These are phyloP conservation scores for Lithophane socia DNA, from an alignment of 2,888 invertebrate genomes.

Conservation along the genomic window DNA sequence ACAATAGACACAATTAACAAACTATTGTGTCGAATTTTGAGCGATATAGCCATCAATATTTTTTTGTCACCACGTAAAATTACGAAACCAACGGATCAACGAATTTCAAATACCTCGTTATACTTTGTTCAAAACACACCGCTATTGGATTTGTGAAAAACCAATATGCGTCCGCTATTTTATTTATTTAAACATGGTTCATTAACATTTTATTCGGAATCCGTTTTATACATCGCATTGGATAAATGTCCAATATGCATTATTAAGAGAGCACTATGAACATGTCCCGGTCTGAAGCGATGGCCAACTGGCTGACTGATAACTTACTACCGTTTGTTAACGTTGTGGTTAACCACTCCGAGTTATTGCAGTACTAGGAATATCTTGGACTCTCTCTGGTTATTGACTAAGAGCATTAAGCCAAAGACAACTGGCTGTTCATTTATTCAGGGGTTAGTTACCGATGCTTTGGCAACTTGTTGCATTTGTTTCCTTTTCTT, in stretches of 20 bases:
- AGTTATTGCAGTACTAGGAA: constrained; percentile 22
- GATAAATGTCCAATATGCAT: constrained; percentile 33
- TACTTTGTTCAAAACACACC: constrained; percentile 22
- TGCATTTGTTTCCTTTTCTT: neutral
- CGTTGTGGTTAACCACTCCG: constrained; percentile 28
- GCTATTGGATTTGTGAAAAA: constrained; percentile 37
- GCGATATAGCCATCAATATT: neutral
- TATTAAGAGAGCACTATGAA: constrained; percentile 28
- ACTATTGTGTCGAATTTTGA: neutral
- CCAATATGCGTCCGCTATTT: constrained; percentile 34
- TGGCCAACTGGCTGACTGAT: constrained; percentile 17
- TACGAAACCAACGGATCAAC: neutral
- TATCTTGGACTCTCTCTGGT: constrained; percentile 10
- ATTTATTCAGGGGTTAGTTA: constrained; percentile 21
- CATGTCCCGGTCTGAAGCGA: constrained; percentile 4
- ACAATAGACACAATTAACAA: neutral
- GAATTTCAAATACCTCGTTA: constrained; percentile 40
- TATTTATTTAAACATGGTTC: constrained; percentile 41
- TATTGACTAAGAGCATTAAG: constrained; percentile 24
- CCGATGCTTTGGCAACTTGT: constrained; percentile 8
- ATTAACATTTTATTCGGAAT: constrained; percentile 52
- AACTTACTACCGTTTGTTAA: constrained; percentile 19
- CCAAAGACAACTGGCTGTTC: neutral
- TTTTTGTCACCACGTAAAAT: constrained; percentile 1
- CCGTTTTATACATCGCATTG: constrained; percentile 23